Percentiles rank a stretch among this genome's conserved stretches.
phyloP scores from a whole-genome alignment of 2,797 vertebrate genomes.

The Rhinogobio ventralis region DNA sequence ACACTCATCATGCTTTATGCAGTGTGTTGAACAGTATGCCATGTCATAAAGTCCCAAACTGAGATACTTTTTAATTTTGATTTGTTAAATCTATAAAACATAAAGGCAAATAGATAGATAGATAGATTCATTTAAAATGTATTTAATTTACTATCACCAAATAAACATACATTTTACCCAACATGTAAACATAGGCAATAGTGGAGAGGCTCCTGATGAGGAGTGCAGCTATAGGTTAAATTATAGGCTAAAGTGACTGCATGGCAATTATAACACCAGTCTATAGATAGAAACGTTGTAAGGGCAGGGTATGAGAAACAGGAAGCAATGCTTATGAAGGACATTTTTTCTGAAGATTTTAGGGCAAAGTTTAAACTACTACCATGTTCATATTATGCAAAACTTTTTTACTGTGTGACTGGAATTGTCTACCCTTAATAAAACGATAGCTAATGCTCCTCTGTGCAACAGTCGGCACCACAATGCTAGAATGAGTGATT shows the following conservation, averaged over 20 bases:
- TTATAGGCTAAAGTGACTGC: constrained; percentile 14
- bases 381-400: constrained; percentile 39
- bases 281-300: constrained; percentile 32
- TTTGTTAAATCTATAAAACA: too few relatives aligned
- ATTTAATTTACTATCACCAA: neutral
- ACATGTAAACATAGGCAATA: neutral
- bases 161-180: neutral
- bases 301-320: constrained; percentile 9
- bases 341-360: neutral
- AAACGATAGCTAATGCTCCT: neutral
- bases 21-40: neutral
- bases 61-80: neutral
- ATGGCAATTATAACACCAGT: constrained; percentile 8
- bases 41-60: neutral
- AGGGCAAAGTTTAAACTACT: constrained; percentile 14
- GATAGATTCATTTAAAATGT: neutral
- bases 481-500: neutral
- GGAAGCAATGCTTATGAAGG: neutral
- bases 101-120: neutral
- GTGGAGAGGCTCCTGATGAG: neutral
- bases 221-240: constrained; percentile 3
- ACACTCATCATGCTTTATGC: neutral
- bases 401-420: neutral
- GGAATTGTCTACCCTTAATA: neutral
- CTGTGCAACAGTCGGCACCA: neutral